These are phyloP conservation scores for Pollenia labialis DNA, from an alignment of 2,888 invertebrate genomes.

Conservation along the genomic window DNA sequence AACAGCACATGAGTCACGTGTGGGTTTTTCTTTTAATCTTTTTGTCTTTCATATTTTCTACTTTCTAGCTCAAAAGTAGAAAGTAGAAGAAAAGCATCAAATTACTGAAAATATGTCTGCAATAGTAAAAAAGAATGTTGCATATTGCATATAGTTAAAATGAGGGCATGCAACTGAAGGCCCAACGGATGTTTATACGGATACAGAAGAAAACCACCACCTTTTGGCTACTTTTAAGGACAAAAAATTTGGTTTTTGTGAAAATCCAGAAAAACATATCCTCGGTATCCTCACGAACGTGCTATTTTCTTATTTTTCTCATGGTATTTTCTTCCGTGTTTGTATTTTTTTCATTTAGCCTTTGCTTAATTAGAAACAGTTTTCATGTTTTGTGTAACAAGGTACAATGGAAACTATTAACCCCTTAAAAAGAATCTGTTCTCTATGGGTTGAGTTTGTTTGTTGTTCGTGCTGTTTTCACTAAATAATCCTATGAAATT, in stretches of 20 bases:
- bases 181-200: neutral
- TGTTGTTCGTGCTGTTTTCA: slow-evolving; percentile 54
- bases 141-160: neutral
- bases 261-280: neutral
- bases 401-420: slow-evolving; percentile 37
- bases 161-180: neutral
- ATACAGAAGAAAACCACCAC: slow-evolving; percentile 35
- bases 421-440: slow-evolving; percentile 15
- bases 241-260: slow-evolving; percentile 12
- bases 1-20: slow-evolving; percentile 59
- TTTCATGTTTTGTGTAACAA: neutral
- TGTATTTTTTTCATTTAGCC: neutral
- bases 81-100: slow-evolving; percentile 38
- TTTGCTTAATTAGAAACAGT: slow-evolving; percentile 12
- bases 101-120: neutral
- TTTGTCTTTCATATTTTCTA: neutral
- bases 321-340: neutral
- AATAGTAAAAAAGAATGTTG: neutral
- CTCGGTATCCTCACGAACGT: neutral
- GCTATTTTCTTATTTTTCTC: neutral
- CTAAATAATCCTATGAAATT: slow-evolving; percentile 60
- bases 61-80: slow-evolving; percentile 1
- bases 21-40: slow-evolving; percentile 43
- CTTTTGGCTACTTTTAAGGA: slow-evolving; percentile 10
- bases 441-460: neutral